Evolutionary conservation across 2,113 vertebrate genomes (phyloP).

Genomic region (Chamaea fasciata): DNA sequence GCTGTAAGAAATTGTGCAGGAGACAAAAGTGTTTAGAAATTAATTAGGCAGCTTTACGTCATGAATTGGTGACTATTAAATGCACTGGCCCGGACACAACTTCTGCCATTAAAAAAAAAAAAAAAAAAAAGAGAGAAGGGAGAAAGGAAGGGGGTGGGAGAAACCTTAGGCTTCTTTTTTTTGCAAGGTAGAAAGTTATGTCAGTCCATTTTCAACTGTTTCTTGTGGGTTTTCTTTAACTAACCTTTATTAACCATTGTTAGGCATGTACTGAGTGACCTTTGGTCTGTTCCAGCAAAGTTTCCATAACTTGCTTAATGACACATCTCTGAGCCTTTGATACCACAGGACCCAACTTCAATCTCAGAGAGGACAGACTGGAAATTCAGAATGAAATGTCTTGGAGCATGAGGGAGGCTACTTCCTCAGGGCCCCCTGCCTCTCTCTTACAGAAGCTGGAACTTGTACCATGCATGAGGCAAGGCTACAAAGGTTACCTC

Average conservation of each 20-base stretch:
- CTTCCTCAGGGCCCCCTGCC: neutral
- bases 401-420: neutral
- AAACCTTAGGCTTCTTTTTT: neutral
- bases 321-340: neutral
- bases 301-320: neutral
- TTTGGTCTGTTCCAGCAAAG: neutral
- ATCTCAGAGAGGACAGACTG: neutral
- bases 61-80: neutral
- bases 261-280: neutral
- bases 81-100: neutral
- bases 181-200: neutral
- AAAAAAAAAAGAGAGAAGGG: neutral
- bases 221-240: neutral
- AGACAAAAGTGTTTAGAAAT: neutral
- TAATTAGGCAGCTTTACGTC: neutral
- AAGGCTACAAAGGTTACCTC: neutral
- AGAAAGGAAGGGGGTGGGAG: too few species aligned
- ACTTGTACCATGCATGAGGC: neutral
- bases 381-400: neutral
- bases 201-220: neutral
- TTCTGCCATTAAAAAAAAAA: neutral
- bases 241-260: neutral
- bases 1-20: neutral
- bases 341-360: neutral
- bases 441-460: neutral